Base-by-base conservation (phyloP, 2,888 invertebrate genomes). In the Polymixis flavicincta region DNA sequence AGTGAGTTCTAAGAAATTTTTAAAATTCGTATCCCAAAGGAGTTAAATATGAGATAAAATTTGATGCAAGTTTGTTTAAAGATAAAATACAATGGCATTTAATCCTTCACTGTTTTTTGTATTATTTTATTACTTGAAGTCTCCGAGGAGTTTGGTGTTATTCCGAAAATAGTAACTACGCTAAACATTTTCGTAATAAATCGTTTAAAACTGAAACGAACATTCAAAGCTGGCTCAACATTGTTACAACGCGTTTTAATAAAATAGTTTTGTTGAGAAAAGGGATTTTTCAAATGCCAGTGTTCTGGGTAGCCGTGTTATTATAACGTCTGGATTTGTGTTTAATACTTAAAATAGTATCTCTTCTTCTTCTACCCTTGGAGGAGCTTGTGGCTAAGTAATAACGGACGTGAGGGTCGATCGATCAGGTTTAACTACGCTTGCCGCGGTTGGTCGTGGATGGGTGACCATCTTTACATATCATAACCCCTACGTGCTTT, bases 121-220 rank as follows among this genome's bases (percentile, higher is more conserved):
- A 55, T 19, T 50, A 22, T 22, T n/a, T 3, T 52, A 52, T 55
- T 25, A 28, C 17, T 55, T 17, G 17, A 25, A 65, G 4, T 32
- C 0, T 17, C 0, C 2, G 1, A 37, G 17, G 0, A 37, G 0
- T 13, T 5, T 48, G n/a, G 7, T 9, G 0, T 19, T 28, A 22
- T 55, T 50, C 2, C 0, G 3, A 14, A 22, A 74, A 54, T 69
- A 7, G 32, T 37, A 75, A 55, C 14, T 65, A 50, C 7, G 14
- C 50, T 19, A 11, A 65, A 28, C 7, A n/a, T 60, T 50, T 68
- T 45, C 11, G 5, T 50, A 19, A 32, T 28, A 60, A 76, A 65
- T 54, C 25, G 14, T 57, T 76, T 67, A 32, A 57, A 61, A 52
- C 22, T 66, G 6, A 54, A 67, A 59, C 14, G 7, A 48, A 50